phyloP scores from a whole-genome alignment of 1,140 invertebrate species.

The Anastatus disparis region DNA sequence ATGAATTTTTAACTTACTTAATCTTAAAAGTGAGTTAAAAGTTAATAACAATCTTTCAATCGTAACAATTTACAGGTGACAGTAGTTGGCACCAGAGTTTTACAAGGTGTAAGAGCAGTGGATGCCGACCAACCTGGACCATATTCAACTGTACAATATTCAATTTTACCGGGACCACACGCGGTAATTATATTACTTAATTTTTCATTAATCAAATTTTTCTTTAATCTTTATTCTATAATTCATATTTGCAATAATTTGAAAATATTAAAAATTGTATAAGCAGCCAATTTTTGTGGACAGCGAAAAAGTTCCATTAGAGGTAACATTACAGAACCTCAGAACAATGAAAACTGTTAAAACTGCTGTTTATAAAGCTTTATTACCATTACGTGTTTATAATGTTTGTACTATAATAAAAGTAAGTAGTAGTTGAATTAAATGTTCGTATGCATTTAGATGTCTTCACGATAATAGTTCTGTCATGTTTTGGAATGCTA shows the following conservation, averaged over 20 bases:
- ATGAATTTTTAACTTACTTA: background rate
- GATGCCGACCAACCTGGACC: conserved; percentile 90
- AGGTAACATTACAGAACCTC: conserved; percentile 31
- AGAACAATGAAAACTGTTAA: no score
- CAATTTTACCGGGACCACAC: conserved; percentile 80
- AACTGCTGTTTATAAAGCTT: no score
- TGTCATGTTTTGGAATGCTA: no score
- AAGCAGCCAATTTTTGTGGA: conserved; percentile 44
- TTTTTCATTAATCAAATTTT: background rate
- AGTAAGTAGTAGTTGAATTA: no score
- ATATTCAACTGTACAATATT: conserved; percentile 89
- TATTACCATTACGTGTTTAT: no score
- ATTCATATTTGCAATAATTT: no score
- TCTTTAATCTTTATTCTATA: background rate
- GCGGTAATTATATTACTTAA: conserved; percentile 70
- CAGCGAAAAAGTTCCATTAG: conserved; percentile 37
- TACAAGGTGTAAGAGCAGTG: conserved; percentile 80
- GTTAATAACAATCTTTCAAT: conserved; percentile 1
- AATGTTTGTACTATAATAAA: no score
- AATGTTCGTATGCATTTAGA: no score
- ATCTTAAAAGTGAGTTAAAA: no score
- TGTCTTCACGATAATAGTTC: no score
- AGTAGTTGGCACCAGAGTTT: conserved; percentile 81
- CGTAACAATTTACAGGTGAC: conserved; percentile 70
- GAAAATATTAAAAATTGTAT: background rate